Evolutionary conservation across 2,888 invertebrate species (phyloP).

Genomic region (Drepanosiphum platanoidis): DNA sequence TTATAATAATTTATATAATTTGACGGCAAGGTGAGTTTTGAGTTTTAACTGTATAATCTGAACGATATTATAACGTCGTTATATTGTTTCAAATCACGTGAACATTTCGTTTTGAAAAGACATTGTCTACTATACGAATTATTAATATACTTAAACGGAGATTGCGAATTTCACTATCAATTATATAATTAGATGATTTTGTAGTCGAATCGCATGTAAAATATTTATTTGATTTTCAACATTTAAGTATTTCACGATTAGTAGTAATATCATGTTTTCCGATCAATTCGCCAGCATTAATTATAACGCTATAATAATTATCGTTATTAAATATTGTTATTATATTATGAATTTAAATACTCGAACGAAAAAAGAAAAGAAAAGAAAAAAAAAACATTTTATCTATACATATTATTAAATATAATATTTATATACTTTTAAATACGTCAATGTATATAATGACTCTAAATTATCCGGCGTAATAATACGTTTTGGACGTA

Average conservation of each 20-base stretch:
- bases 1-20: neutral
- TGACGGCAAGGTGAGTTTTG: neutral
- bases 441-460: neutral
- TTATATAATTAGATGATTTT: neutral
- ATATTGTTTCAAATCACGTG: neutral
- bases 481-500: neutral
- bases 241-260: neutral
- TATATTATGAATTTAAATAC: neutral
- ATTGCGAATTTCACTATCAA: neutral
- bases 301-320: neutral
- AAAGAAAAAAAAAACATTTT: neutral
- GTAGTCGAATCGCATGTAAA: neutral
- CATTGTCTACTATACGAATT: neutral
- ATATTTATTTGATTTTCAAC: neutral
- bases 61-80: neutral
- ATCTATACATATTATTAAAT: neutral
- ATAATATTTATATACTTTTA: neutral
- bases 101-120: neutral
- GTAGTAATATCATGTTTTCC: neutral
- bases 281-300: neutral
- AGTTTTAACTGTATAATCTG: neutral
- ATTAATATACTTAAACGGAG: neutral
- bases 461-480: neutral
- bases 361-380: too few species aligned
- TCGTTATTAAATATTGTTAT: neutral